Base-by-base conservation (phyloP, 1,140 invertebrate genomes). In the Drosophila kohkoa region DNA sequence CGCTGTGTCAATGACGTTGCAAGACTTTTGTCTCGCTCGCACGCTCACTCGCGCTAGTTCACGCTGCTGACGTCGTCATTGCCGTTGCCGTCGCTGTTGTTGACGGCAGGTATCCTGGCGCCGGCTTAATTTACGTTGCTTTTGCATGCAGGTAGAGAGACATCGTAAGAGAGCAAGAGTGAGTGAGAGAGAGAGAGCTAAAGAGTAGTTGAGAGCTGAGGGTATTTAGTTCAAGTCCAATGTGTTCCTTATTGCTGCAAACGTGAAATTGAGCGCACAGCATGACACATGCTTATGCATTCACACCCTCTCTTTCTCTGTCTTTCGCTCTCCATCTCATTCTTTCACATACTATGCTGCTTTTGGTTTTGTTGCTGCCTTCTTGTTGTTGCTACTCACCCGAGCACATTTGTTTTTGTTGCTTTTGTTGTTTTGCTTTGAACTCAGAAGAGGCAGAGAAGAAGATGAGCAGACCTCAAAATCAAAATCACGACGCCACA, bases 71-170 rank as follows among this genome's bases (percentile, higher is more conserved):
- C 43, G 52, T 11, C 16, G 43, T 30, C 45, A 46, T 20, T 25
- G 60, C 6, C 51, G 57, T 41, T 13, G 60, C 3, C 15, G 52
- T 28, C 35, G 57, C 48, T 20, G 60, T 38, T 55, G 72, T 48
- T 49, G 77, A 70, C 62, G 83, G 81, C 85, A 89, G 85, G 85
- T 89, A 90, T 89, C 86, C 85, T 89, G 85, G 85, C 85, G 85
- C 85, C 85, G 85, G 81, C 86, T 85, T 89, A 89, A 90, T 88
- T 89, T 86, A 86, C 82, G 64, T 79, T 71, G 59, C 45, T 8
- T 25, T 70, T 35, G 32, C 38, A 45, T 38, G 62, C 79, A 86
- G 86, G 86, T 81, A 88, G 64, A 80, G 66, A 48, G 58, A 48
- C 49, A 15, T 25, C 38, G 28, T 5, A 11, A 43, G 62, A 46